phyloP scores from a whole-genome alignment of 2,113 vertebrate genomes.

The Coreoperca whiteheadi region DNA sequence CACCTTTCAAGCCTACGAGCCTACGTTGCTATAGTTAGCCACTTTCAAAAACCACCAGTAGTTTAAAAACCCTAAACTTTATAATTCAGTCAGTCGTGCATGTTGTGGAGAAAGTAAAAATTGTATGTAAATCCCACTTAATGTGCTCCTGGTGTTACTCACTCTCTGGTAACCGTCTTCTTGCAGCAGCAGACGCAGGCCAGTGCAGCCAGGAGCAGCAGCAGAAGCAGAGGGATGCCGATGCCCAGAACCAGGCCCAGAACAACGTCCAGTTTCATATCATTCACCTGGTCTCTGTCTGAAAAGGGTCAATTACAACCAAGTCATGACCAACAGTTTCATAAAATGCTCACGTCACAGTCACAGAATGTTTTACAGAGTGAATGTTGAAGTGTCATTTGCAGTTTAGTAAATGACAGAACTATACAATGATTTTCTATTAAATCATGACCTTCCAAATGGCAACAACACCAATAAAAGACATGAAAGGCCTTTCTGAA shows the following conservation, averaged over 20 bases:
- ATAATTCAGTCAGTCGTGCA: background rate
- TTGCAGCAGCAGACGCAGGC: slow-evolving; percentile 81
- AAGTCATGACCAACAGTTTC: background rate
- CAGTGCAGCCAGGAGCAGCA: slow-evolving; percentile 81
- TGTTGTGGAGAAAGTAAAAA: background rate
- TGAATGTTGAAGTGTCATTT: background rate
- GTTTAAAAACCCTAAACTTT: background rate
- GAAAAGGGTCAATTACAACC: background rate
- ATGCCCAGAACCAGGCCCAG: slow-evolving; percentile 87
- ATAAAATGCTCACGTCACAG: background rate
- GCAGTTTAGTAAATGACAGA: background rate
- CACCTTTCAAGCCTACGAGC: background rate
- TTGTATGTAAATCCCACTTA: background rate
- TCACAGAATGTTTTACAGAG: background rate
- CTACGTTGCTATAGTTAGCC: background rate
- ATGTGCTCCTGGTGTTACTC: slow-evolving; percentile 56
- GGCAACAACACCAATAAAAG: background rate
- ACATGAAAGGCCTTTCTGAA: background rate
- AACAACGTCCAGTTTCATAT: slow-evolving; percentile 61
- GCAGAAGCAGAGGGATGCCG: slow-evolving; percentile 83
- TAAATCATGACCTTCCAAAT: background rate
- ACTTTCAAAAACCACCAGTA: background rate
- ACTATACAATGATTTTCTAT: background rate
- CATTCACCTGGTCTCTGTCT: slow-evolving; percentile 33
- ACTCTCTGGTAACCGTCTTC: slow-evolving; percentile 83